These are phyloP conservation scores for Notarius quadriscutis DNA, from an alignment of 2,113 vertebrate species.

Conservation along the genomic window DNA sequence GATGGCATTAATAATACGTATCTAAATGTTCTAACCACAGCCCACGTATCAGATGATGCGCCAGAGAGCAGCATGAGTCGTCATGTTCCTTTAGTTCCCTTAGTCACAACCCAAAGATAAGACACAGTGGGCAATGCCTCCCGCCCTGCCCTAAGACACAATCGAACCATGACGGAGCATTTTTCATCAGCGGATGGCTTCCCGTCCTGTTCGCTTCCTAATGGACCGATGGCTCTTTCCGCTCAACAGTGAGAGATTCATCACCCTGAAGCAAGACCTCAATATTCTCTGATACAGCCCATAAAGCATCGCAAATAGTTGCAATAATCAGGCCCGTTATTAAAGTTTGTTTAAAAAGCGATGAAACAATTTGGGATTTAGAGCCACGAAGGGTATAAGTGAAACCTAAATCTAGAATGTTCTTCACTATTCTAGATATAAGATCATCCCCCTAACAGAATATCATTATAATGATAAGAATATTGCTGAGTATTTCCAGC, in stretches of 20 bases:
- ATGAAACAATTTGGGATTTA: background rate
- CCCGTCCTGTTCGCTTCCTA: background rate
- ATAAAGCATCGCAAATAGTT: background rate
- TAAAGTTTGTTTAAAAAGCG: background rate
- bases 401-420: background rate
- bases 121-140: constrained; percentile 10
- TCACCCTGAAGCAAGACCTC: background rate
- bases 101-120: constrained; percentile 35
- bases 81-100: constrained; percentile 7
- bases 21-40: constrained; percentile 17
- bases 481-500: background rate
- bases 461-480: background rate
- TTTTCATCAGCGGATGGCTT: constrained; percentile 29
- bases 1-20: background rate
- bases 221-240: constrained; percentile 19
- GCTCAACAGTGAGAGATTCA: background rate
- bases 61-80: constrained; percentile 22
- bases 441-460: background rate
- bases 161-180: constrained; percentile 45
- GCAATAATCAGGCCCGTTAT: background rate
- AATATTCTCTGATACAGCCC: background rate
- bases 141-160: constrained; percentile 25
- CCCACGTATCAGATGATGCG: constrained; percentile 40
- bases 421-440: background rate
- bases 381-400: background rate